Evolutionary conservation across 2,888 invertebrate genomes (phyloP), one percentile per base, ranked within the genome.

Genomic region (Catonia carolina): DNA sequence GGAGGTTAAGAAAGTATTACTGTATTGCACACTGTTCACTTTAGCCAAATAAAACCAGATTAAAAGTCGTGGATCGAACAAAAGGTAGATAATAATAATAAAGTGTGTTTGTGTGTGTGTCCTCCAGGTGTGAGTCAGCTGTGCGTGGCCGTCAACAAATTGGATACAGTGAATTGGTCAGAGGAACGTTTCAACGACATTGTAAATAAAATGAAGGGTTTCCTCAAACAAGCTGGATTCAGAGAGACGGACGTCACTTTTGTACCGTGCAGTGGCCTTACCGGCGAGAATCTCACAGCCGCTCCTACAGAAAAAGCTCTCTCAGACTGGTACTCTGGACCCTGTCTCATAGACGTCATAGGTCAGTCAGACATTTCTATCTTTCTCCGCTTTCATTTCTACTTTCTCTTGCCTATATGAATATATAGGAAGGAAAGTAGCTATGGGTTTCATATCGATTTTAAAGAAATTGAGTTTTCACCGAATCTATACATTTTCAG

Each of bases 181-280:
- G 79, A 90, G 69, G 85, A 87, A 6, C 80, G 99, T 64, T 99
- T 93, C 72, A 81, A 86, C 65, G 94, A 97, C 69, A 94, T 99
- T 60, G 81, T 82, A 1, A 79, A 79, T 53, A 94, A 92, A 72
- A 75, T 98, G 47, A 85, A 83, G 65, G 71, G 75, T 8, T 94
- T 95, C 67, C 73, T 98, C 20, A 93, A 89, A 72, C 91, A 92
- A 73, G 93, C 89, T 15, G 96, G 96, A 1, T 97, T 89, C 70
- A 86, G 88, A 69, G 93, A 95, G 27, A 77, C 78, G 7, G 90
- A 92, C 70, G 84, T 96, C 0, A 83, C 82, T 1, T 98, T 85
- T 73, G 87, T 98, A 14, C 98, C 99, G 2, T 95, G 96, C 69
- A 95, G 95, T 63, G 99, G 99, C 2, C 75, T 99, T n/a, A 88